Base-by-base conservation (phyloP, 2,888 invertebrate genomes). In the Pseudococcus jackbeardsleyi region DNA sequence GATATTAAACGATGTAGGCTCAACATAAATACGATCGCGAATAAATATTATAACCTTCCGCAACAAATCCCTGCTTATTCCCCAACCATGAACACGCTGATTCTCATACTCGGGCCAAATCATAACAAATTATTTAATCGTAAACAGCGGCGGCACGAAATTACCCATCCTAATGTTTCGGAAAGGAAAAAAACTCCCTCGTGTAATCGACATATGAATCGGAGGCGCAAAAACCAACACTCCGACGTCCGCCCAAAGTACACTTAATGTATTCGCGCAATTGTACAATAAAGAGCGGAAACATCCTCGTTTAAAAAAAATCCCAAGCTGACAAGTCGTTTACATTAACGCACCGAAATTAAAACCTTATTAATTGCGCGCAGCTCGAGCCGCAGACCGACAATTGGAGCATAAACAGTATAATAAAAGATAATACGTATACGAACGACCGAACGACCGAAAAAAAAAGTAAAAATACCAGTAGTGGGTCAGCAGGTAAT, bases 401-500 rank as follows among this genome's bases (percentile, higher is more conserved):
- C 79, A 82, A 82, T 46, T 82, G 79, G 79, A 82, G 79, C 46
- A 82, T 42, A 82, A 82, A 82, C 19, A 19, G 33, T 33, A 17
- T 72, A 82, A 82, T 82, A 82, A 82, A 82, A 82, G 42, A 46
- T 82, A 82, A 82, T 46, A 82, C 46, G 19, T 19, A 33, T 33
- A 82, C 79, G 46, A 46, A 72, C 64, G 64, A 77, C 72, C 77
- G 39, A 64, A 7, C 64, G 22, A 64, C 19, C 39, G 77, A 77
- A 64, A 82, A 46, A 82, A 82, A 46, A 82, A 46, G 46, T 46
- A 42, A 82, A 46, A 82, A 82, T 82, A 82, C 79, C 79, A 46
- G 79, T 82, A 82, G 79, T 82, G 46, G 79, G 79, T 82, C 79
- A 82, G 42, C 46, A 39, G 79, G 79, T 82, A 82, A 82, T 82